Evolutionary conservation across 2,888 invertebrate species (phyloP), one percentile per base, ranked within the genome.

Genomic region (Cataglyphis cursor): DNA sequence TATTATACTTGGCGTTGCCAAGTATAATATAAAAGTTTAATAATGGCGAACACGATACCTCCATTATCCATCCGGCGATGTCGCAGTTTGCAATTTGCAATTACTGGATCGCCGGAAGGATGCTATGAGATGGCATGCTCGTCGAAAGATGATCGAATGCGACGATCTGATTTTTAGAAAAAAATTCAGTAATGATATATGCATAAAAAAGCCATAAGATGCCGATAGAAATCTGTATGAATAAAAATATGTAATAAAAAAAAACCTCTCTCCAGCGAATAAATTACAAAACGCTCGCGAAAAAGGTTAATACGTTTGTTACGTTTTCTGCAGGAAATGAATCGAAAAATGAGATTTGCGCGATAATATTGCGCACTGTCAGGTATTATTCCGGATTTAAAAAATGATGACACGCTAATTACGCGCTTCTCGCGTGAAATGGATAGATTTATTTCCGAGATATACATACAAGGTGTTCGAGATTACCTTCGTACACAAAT

Each of bases 11-110:
- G 51, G n/a, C 51, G 6, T 48, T 15, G 48, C 48, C n/a, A n/a
- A n/a, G n/a, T n/a, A n/a, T n/a, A n/a, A n/a, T n/a, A n/a, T n/a
- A n/a, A n/a, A n/a, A n/a, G n/a, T n/a, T 51, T 51, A n/a, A 75
- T 81, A 85, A 86, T 74, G 70, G 54, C 73, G 87, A 85, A 90
- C 90, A 90, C 81, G 88, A 85, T 90, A 90, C 87, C 82, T 90
- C 89, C 89, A 90, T 90, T 90, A 90, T 28, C 28, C 28, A 28
- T 28, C 28, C 85, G 54, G 24, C 62, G 62, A n/a, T 75, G 62
- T 76, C 62, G 81, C 48, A 70, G 87, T 72, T 75, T 82, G 84
- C 72, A 80, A 84, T 65, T 75, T 73, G 84, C 73, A 64, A 83
- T 87, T 75, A 41, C 83, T 78, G 57, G 35, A 75, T 66, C 28